Conservation (phyloP, 2,888 invertebrate species). For the Drosophila testacea region DNA sequence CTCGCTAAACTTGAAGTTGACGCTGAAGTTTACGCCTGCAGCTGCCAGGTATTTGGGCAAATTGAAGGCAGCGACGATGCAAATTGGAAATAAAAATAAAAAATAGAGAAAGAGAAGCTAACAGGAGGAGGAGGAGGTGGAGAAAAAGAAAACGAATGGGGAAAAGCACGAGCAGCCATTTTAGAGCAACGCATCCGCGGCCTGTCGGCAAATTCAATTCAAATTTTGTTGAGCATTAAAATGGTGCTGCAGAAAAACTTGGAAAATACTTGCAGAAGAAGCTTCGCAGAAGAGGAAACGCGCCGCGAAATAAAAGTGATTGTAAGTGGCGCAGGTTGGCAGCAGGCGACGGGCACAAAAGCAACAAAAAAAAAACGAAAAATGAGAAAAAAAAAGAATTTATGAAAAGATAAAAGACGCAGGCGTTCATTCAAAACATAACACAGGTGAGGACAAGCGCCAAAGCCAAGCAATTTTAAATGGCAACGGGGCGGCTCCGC, state of each 20-base stretch:
- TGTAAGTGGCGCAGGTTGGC: slow-evolving; percentile 66
- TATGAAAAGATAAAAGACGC: slow-evolving; percentile 80
- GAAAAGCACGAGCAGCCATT: slow-evolving; percentile 31
- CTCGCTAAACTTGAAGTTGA: slow-evolving; percentile 13
- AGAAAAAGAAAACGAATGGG: not conserved
- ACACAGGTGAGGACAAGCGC: slow-evolving; percentile 78
- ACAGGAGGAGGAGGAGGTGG: slow-evolving; percentile 8
- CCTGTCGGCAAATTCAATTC: slow-evolving; percentile 79
- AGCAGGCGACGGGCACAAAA: slow-evolving; percentile 1
- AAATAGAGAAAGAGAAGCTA: not conserved
- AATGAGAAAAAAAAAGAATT: slow-evolving; percentile 49
- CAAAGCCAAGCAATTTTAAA: slow-evolving; percentile 76
- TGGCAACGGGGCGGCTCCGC: slow-evolving; percentile 52
- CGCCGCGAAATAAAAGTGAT: slow-evolving; percentile 75
- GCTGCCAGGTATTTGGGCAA: slow-evolving; percentile 40
- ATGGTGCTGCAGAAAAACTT: slow-evolving; percentile 60
- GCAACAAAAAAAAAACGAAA: slow-evolving; percentile 47
- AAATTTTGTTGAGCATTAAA: slow-evolving; percentile 80
- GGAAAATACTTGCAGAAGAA: slow-evolving; percentile 40
- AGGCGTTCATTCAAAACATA: slow-evolving; percentile 78
- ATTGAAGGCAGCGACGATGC: slow-evolving; percentile 73
- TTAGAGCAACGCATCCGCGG: slow-evolving; percentile 52
- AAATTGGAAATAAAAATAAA: slow-evolving; percentile 64
- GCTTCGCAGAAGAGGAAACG: slow-evolving; percentile 32
- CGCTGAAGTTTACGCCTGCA: slow-evolving; percentile 48